A percentile compares a stretch with the other conserved stretches of the same genome.
phyloP scores from a whole-genome alignment of 2,113 vertebrate species.

The Antidorcas marsupialis region DNA sequence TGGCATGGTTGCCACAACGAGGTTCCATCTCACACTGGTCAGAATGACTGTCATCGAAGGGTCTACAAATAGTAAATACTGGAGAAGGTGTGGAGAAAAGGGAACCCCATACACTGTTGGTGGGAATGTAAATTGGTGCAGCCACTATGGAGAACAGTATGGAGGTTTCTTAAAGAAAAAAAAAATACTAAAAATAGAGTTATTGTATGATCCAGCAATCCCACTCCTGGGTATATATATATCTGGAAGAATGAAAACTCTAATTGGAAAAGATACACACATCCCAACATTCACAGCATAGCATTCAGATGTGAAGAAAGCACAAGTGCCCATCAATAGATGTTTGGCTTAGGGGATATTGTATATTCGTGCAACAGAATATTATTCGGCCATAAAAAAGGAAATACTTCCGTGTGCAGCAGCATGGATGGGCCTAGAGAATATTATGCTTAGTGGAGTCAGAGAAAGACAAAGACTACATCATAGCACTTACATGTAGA shows the following conservation, averaged over 20 bases:
- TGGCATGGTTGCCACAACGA: neutral
- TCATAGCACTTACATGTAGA: neutral
- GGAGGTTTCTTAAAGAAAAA: neutral
- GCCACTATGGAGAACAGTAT: neutral
- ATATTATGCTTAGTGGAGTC: neutral
- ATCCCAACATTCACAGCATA: neutral
- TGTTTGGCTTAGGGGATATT: neutral
- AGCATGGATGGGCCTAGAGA: neutral
- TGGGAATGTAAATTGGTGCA: neutral
- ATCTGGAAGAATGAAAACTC: neutral
- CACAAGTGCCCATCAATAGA: neutral
- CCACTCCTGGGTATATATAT: neutral
- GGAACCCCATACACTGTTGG: neutral
- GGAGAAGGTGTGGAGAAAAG: neutral
- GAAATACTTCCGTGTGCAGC: neutral
- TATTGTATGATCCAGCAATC: neutral
- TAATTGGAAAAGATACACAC: neutral
- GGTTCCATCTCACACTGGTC: neutral
- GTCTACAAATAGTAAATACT: neutral
- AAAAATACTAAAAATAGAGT: neutral
- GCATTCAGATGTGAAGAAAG: neutral
- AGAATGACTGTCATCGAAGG: neutral
- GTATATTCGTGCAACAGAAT: neutral
- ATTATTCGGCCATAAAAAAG: neutral
- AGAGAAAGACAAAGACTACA: neutral